phyloP scores from a whole-genome alignment of 2,888 invertebrate species.

The Pachycephus smyrnensis region DNA sequence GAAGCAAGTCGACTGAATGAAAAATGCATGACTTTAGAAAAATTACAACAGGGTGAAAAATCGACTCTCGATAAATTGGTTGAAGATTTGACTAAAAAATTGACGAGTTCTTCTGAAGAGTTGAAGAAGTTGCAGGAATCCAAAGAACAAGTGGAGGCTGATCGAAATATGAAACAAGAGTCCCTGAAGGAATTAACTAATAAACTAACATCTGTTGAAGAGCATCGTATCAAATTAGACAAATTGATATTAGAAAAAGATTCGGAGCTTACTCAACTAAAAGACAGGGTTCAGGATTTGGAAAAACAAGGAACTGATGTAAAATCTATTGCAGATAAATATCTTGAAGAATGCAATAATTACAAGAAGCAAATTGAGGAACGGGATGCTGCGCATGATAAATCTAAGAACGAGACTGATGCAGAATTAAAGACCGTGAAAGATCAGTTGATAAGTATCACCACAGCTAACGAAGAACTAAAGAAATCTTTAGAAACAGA shows the following conservation, averaged over 20 bases:
- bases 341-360: slow-evolving; percentile 69
- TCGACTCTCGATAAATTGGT: slow-evolving; percentile 42
- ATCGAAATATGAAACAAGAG: slow-evolving; percentile 45
- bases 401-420: slow-evolving; percentile 67
- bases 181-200: slow-evolving; percentile 67
- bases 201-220: slow-evolving; percentile 35
- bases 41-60: slow-evolving; percentile 69
- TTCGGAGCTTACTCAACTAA: slow-evolving; percentile 34
- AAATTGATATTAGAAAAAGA: slow-evolving; percentile 42
- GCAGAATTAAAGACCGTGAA: slow-evolving; percentile 47
- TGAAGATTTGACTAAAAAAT: slow-evolving; percentile 41
- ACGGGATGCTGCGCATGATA: slow-evolving; percentile 67
- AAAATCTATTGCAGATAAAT: slow-evolving; percentile 68
- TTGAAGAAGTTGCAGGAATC: slow-evolving; percentile 38
- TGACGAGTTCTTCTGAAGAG: slow-evolving; percentile 43
- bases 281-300: slow-evolving; percentile 64
- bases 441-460: slow-evolving; percentile 9
- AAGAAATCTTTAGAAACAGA: slow-evolving; percentile 27
- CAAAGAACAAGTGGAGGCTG: slow-evolving; percentile 40
- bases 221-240: slow-evolving; percentile 40
- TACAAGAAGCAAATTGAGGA: slow-evolving; percentile 69
- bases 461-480: slow-evolving; percentile 29
- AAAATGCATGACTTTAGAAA: slow-evolving; percentile 65
- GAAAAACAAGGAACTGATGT: slow-evolving; percentile 67
- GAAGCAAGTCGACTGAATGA: slow-evolving; percentile 31